Percentiles rank a stretch among this genome's conserved stretches.
Evolutionary conservation across 2,888 invertebrate genomes (phyloP).

Genomic region (Petrolisthes manimaculis): DNA sequence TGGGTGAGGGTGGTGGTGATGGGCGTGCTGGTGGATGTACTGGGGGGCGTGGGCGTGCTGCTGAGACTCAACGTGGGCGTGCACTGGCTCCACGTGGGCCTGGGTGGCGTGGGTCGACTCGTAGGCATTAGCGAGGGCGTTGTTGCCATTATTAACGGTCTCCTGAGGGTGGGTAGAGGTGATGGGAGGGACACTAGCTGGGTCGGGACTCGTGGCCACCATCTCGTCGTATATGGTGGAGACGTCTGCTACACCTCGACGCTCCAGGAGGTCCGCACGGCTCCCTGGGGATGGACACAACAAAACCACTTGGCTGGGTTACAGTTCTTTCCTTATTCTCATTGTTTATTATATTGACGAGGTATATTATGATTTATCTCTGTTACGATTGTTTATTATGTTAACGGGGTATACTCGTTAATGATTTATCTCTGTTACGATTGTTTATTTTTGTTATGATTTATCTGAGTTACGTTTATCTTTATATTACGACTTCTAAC

Average conservation of each 20-base stretch:
- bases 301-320: background rate
- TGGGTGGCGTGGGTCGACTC: constrained; percentile 47
- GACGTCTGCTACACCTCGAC: constrained; percentile 58
- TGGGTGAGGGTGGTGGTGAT: constrained; percentile 26
- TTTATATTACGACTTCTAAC: too few relatives aligned
- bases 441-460: too few relatives aligned
- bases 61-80: constrained; percentile 46
- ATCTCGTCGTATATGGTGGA: constrained; percentile 64
- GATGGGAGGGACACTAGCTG: constrained; percentile 20
- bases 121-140: constrained; percentile 34
- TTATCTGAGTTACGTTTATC: too few relatives aligned
- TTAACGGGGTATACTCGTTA: too few relatives aligned
- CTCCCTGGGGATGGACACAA: constrained; percentile 45
- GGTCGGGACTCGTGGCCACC: constrained; percentile 41
- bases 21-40: constrained; percentile 39
- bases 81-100: constrained; percentile 50
- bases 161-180: constrained; percentile 18
- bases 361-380: too few relatives aligned
- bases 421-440: too few relatives aligned
- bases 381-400: too few relatives aligned
- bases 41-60: constrained; percentile 44
- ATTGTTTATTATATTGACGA: too few relatives aligned
- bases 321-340: too few relatives aligned
- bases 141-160: background rate
- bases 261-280: constrained; percentile 50